phyloP scores from a whole-genome alignment of 2,888 invertebrate genomes.

The Euproctis similis region DNA sequence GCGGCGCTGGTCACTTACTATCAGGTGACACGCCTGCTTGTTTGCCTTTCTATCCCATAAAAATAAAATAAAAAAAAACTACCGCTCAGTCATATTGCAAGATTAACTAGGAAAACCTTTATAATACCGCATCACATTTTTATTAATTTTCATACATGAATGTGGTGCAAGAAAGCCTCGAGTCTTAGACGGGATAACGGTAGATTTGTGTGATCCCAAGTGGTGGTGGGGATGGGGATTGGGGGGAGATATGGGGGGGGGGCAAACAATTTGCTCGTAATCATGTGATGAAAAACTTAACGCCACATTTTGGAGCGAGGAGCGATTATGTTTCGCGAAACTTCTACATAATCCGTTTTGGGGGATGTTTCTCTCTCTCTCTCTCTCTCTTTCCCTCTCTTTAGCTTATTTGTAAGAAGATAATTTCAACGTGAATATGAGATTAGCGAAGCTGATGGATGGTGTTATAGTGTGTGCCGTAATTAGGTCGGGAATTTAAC shows the following conservation, averaged over 20 bases:
- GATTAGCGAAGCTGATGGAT: slow-evolving; percentile 12
- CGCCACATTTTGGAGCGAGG: slow-evolving; percentile 33
- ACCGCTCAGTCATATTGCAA: too few relatives aligned
- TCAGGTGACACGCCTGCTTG: too few relatives aligned
- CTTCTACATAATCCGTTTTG: slow-evolving; percentile 30
- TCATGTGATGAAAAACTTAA: slow-evolving; percentile 72
- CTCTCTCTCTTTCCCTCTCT: too few relatives aligned
- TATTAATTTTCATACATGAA: slow-evolving; percentile 15
- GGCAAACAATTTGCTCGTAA: slow-evolving; percentile 57
- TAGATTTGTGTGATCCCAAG: slow-evolving; percentile 50
- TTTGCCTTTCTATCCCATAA: too few relatives aligned
- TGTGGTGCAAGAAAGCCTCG: slow-evolving; percentile 34
- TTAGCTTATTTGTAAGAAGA: slow-evolving; percentile 28
- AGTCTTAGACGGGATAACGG: slow-evolving; percentile 49
- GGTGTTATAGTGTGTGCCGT: slow-evolving; percentile 4
- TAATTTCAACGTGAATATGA: slow-evolving; percentile 21
- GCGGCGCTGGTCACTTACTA: too few relatives aligned
- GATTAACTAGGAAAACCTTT: too few relatives aligned
- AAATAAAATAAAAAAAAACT: too few relatives aligned
- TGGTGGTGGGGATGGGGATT: too few relatives aligned
- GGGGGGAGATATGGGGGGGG: too few relatives aligned
- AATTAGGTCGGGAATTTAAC: slow-evolving; percentile 5
- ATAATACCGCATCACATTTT: slow-evolving; percentile 27
- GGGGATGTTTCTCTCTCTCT: too few relatives aligned
- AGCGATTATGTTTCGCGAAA: slow-evolving; percentile 18